Conservation (phyloP, 92 coral and sea anemone species). For the Porites rus region DNA sequence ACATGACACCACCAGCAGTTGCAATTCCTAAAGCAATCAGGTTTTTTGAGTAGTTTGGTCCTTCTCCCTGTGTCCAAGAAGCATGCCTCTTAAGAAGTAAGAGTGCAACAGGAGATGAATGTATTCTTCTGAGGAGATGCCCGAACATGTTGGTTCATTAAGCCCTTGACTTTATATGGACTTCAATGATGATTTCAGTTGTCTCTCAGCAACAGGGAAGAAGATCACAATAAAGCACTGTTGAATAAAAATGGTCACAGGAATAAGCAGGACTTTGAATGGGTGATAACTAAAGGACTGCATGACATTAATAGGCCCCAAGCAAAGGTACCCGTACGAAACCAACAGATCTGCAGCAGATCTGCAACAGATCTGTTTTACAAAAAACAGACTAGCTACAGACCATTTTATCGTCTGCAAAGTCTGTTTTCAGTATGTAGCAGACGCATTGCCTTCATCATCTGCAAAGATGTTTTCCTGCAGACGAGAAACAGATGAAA, state of each 20-base stretch:
- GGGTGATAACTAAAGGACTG: too few species aligned
- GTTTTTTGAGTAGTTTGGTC: slow-evolving; percentile 64
- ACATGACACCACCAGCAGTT: slow-evolving; percentile 43
- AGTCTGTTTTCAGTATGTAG: too few species aligned
- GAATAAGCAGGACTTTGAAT: too few species aligned
- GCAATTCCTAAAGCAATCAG: slow-evolving; percentile 44
- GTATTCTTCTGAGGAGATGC: slow-evolving; percentile 1
- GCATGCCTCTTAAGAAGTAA: neutral
- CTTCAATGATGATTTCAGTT: neutral
- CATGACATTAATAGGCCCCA: too few species aligned
- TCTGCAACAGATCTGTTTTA: too few species aligned
- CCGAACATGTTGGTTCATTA: slow-evolving; percentile 7
- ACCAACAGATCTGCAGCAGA: too few species aligned
- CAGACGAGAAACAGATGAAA: too few species aligned
- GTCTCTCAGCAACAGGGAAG: neutral
- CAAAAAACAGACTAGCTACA: too few species aligned
- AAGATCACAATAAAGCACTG: neutral
- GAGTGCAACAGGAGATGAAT: neutral
- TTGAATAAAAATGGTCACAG: neutral
- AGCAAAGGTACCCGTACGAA: too few species aligned
- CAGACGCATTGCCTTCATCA: too few species aligned
- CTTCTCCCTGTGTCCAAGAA: slow-evolving; percentile 50
- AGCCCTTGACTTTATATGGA: neutral
- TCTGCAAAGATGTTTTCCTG: too few species aligned
- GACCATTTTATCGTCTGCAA: too few species aligned